Conservation (phyloP, 2,888 invertebrate genomes). For the Lochmaea capreae region DNA sequence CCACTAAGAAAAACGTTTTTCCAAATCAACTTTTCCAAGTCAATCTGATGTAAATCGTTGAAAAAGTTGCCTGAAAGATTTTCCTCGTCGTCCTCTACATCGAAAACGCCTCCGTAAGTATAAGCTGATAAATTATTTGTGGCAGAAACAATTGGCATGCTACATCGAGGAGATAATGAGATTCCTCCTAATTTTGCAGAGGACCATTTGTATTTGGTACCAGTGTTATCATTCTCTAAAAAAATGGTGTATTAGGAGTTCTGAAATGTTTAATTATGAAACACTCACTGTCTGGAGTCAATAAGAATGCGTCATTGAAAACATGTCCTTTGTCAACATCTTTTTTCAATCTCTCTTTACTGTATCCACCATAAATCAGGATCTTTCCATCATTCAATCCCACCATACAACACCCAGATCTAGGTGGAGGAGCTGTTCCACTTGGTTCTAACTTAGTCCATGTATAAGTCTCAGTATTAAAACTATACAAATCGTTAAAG, state of each 20-base stretch:
- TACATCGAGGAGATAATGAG: conserved; percentile 75
- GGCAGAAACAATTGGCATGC: conserved; percentile 74
- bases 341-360: conserved; percentile 78
- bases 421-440: conserved; percentile 78
- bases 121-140: conserved; percentile 75
- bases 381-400: conserved; percentile 74
- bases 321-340: conserved; percentile 79
- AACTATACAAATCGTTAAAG: conserved; percentile 86
- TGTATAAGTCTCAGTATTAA: conserved; percentile 81
- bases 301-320: conserved; percentile 77
- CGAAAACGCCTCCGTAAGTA: conserved; percentile 89
- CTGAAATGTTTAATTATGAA: conserved; percentile 3
- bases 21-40: conserved; percentile 82
- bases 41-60: conserved; percentile 82
- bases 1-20: conserved; percentile 70
- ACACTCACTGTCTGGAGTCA: conserved; percentile 73
- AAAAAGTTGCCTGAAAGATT: conserved; percentile 82
- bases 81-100: conserved; percentile 82
- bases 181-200: conserved; percentile 75
- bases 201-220: conserved; percentile 79
- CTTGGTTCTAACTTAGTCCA: conserved; percentile 80
- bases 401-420: conserved; percentile 85
- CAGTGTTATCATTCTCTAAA: conserved; percentile 72
- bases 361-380: conserved; percentile 82
- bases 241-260: conserved; percentile 33